Percentiles rank a stretch among this genome's conserved stretches.
These are phyloP conservation scores for Zootermopsis nevadensis DNA, from an alignment of 2,888 invertebrate genomes.

Conservation along the genomic window DNA sequence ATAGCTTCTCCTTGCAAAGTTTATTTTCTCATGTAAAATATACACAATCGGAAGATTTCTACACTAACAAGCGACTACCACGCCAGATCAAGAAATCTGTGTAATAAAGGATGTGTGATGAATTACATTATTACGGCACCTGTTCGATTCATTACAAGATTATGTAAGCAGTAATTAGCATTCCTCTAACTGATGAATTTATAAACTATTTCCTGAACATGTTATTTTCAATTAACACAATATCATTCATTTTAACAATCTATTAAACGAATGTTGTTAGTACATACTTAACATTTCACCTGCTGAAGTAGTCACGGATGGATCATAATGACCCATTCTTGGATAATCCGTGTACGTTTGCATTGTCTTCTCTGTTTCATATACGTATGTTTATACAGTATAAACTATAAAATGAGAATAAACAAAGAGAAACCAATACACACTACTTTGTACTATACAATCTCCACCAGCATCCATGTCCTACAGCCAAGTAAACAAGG, in stretches of 20 bases:
- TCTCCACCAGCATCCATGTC: too few species aligned
- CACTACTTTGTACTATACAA: neutral
- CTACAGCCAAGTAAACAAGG: neutral
- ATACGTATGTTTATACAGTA: neutral
- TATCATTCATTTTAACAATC: neutral
- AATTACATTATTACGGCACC: too few species aligned
- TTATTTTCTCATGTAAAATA: too few species aligned
- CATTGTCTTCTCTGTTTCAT: neutral
- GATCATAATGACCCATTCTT: constrained; percentile 50
- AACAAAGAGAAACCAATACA: neutral
- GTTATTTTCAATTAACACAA: neutral
- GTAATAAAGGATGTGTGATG: too few species aligned
- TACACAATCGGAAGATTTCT: too few species aligned
- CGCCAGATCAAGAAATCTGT: too few species aligned
- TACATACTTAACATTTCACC: constrained; percentile 50
- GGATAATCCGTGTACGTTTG: constrained; percentile 51
- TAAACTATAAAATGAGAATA: neutral
- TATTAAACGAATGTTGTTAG: neutral
- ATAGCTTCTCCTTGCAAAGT: too few species aligned
- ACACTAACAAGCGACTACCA: too few species aligned
- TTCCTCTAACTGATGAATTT: too few species aligned
- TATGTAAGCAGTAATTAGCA: too few species aligned
- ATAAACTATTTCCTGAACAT: neutral
- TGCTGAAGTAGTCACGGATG: constrained; percentile 45
- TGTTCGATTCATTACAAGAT: too few species aligned